Percentiles rank a stretch among this genome's conserved stretches.
Evolutionary conservation across 2,888 invertebrate genomes (phyloP).

Genomic region (Trissonchulus sp.): DNA sequence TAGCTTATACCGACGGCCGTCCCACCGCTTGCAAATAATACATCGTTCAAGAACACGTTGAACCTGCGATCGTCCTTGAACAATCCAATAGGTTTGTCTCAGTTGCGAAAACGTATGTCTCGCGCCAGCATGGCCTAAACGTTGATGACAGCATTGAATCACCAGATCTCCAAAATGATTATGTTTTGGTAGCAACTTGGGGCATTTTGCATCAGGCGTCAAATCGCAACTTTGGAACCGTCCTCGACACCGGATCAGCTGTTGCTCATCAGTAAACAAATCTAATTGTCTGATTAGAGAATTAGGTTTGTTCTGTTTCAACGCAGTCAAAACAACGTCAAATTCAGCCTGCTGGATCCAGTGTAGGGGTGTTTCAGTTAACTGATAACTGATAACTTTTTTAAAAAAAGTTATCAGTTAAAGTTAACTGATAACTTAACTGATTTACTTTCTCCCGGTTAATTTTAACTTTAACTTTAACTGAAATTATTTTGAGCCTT

Average conservation of each 20-base stretch:
- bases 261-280: conserved; percentile 9
- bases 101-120: conserved; percentile 18
- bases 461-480: too few species aligned
- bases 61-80: conserved; percentile 10
- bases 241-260: conserved; percentile 14
- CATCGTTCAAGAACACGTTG: conserved; percentile 11
- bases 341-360: too few species aligned
- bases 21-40: not conserved
- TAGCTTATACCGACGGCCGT: not conserved
- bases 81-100: not conserved
- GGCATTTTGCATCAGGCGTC: not conserved
- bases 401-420: too few species aligned
- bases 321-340: too few species aligned
- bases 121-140: conserved; percentile 20
- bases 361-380: too few species aligned
- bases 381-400: too few species aligned
- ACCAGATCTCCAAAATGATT: not conserved
- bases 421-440: too few species aligned
- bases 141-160: conserved; percentile 11
- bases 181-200: conserved; percentile 3
- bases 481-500: too few species aligned
- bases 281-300: too few species aligned
- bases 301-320: too few species aligned
- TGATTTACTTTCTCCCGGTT: too few species aligned
- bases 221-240: not conserved